phyloP scores from a whole-genome alignment of 2,888 invertebrate species.

The Chrysotoxum bicinctum region DNA sequence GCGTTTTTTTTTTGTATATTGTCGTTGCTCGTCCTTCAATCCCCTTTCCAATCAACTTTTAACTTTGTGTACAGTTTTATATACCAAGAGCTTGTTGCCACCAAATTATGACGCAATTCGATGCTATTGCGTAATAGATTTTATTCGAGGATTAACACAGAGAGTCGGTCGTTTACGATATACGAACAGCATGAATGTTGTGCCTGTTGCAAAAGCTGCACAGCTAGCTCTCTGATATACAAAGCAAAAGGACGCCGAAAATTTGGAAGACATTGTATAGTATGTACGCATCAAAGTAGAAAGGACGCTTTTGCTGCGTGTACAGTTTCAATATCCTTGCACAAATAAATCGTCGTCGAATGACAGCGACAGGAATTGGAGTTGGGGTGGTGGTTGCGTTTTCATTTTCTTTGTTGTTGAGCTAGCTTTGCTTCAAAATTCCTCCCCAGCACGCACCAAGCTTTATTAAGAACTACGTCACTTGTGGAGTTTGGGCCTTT shows the following conservation, averaged over 20 bases:
- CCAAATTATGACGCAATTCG: constrained; percentile 70
- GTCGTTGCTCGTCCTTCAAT: constrained; percentile 17
- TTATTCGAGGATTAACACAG: constrained; percentile 46
- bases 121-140: constrained; percentile 70
- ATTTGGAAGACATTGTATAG: neutral
- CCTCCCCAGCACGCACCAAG: constrained; percentile 17
- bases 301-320: constrained; percentile 49
- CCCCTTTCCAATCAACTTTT: constrained; percentile 56
- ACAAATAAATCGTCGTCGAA: constrained; percentile 62
- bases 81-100: constrained; percentile 51
- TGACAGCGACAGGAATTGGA: constrained; percentile 35
- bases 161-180: neutral
- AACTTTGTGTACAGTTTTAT: constrained; percentile 58
- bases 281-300: constrained; percentile 34
- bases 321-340: constrained; percentile 68
- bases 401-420: constrained; percentile 21
- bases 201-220: constrained; percentile 5
- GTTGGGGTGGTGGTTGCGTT: constrained; percentile 49
- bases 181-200: constrained; percentile 21
- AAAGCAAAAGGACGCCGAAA: constrained; percentile 26
- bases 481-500: constrained; percentile 30
- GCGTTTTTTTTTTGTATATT: constrained; percentile 2
- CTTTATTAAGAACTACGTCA: constrained; percentile 54
- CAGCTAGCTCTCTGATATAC: neutral
- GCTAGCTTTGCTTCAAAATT: neutral